These are phyloP conservation scores for Sitta carolinensis DNA, from an alignment of 2,797 vertebrate species.

Conservation along the genomic window DNA sequence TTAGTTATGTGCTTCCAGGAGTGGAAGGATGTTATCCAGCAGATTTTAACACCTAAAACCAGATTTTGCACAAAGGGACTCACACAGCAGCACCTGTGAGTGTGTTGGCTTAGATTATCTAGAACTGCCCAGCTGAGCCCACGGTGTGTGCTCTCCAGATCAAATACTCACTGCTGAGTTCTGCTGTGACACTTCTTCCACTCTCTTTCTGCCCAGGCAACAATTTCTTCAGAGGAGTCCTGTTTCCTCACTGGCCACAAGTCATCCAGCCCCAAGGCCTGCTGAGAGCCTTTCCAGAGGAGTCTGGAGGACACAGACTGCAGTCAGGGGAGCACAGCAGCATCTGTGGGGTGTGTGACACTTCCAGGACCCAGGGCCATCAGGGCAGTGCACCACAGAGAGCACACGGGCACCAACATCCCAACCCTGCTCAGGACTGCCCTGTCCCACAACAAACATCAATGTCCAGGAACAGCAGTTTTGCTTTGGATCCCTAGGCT, in stretches of 20 bases:
- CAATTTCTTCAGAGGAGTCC: conserved; percentile 86
- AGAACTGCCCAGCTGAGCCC: background rate
- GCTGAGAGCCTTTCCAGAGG: conserved; percentile 85
- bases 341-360: background rate
- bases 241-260: conserved; percentile 87
- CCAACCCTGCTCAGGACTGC: background rate
- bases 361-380: background rate
- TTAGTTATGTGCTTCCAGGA: background rate
- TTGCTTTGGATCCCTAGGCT: background rate
- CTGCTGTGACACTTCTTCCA: conserved; percentile 79
- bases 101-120: background rate
- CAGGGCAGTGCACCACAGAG: background rate
- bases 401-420: background rate
- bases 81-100: background rate
- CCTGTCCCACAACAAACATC: background rate
- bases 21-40: background rate
- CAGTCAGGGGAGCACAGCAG: background rate
- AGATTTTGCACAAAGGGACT: background rate
- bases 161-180: conserved; percentile 79
- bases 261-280: conserved; percentile 80
- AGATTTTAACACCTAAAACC: background rate
- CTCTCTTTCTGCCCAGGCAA: conserved; percentile 83
- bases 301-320: conserved; percentile 76
- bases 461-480: background rate
- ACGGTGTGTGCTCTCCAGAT: background rate